Evolutionary conservation across 2,797 vertebrate genomes (phyloP).

Genomic region (Benthosema pterotum): DNA sequence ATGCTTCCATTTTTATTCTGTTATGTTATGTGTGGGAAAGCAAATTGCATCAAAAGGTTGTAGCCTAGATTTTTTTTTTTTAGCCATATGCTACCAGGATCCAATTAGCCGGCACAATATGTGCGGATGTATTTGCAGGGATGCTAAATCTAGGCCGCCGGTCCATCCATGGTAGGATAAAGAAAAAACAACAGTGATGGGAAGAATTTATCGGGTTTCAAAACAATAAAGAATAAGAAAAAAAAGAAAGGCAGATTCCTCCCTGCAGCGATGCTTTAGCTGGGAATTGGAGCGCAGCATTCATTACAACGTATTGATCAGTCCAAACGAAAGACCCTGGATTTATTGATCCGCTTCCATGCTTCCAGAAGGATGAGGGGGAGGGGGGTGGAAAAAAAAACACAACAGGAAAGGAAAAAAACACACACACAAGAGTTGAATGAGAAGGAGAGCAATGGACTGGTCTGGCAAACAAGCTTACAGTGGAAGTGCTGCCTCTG

Average conservation of each 20-base stretch:
- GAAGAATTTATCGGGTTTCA: slow-evolving; percentile 68
- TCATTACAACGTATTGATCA: slow-evolving; percentile 89
- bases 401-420: slow-evolving; percentile 6
- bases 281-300: slow-evolving; percentile 80
- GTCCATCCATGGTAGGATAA: slow-evolving; percentile 41
- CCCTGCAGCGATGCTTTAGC: slow-evolving; percentile 63
- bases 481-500: slow-evolving; percentile 47
- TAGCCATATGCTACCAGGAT: slow-evolving; percentile 63
- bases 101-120: slow-evolving; percentile 70
- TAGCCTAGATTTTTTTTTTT: slow-evolving; percentile 38
- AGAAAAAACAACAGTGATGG: slow-evolving; percentile 40
- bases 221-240: slow-evolving; percentile 75
- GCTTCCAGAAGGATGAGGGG: slow-evolving; percentile 62
- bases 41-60: slow-evolving; percentile 53
- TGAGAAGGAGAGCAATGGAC: slow-evolving; percentile 40
- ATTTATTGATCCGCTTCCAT: slow-evolving; percentile 79
- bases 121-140: too few species aligned
- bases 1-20: slow-evolving; percentile 37
- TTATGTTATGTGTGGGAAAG: too few species aligned
- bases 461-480: slow-evolving; percentile 48
- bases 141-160: slow-evolving; percentile 72
- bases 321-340: slow-evolving; percentile 82
- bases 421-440: background rate
- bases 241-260: slow-evolving; percentile 61
- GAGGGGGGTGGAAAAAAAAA: slow-evolving; percentile 38